Base-by-base conservation (phyloP, 1,140 invertebrate genomes). In the Drosophila ogumai region DNA sequence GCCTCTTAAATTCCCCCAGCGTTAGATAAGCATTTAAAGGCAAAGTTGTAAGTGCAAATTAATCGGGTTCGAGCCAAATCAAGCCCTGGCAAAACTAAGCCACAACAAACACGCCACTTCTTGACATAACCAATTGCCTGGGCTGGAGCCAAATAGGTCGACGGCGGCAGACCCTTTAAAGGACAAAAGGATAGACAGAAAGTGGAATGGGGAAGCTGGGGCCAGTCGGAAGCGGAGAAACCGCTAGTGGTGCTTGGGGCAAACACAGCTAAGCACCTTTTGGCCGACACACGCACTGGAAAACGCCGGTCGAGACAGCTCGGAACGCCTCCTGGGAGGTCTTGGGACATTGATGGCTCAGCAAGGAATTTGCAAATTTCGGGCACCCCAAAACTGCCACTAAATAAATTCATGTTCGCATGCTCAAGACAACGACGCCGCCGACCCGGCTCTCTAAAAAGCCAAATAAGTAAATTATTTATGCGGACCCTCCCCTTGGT, bases 401-500 rank as follows among this genome's bases (percentile, higher is more conserved):
- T 84, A 87, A 88, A 80, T 80, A 87, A 88, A 88, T 90, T 81
- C 80, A 88, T 80, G 84, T 80, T 66, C 80, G 75, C 84, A 82
- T 64, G 76, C 84, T 73, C 46, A 75, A 88, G 82, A 77, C 58
- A 49, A 40, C 17, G 63, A 43, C 32, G 55, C n/a, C 40, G 49
- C n/a, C 40, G 49, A 50, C 49, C 32, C 38, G 41, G 19, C 50
- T 55, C 72, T 76, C 64, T 68, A 47, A 78, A 81, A 85, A 85
- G 64, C 73, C 38, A 81, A 88, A 81, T 88, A 88, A 90, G 85
- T 90, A 72, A 90, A 88, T 90, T 81, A 85, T 88, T 90, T 90
- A 88, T 88, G 85, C 69, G 66, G 79, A 68, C 56, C 47, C 50
- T 56, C 34, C 43, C 47, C 64, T 55, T 61, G 67, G 66, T 72